These are phyloP conservation scores for Cromileptes altivelis DNA, from an alignment of 2,113 vertebrate species.

Conservation along the genomic window DNA sequence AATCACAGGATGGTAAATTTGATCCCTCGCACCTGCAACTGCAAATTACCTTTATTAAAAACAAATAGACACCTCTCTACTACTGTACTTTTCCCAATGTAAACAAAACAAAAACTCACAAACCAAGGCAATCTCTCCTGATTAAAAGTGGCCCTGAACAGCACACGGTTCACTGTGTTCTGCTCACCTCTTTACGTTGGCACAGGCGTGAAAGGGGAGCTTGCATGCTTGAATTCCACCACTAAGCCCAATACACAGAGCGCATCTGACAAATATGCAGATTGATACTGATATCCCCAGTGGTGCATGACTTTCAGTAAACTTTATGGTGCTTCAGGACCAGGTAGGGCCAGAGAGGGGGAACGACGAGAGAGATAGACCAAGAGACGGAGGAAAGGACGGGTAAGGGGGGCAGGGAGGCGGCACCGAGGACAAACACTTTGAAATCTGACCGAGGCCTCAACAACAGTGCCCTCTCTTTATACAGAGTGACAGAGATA, in stretches of 20 bases:
- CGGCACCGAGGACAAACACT: conserved; percentile 54
- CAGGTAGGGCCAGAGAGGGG: conserved; percentile 50
- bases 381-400: conserved; percentile 19
- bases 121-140: not conserved
- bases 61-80: not conserved
- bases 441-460: conserved; percentile 75
- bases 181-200: conserved; percentile 37
- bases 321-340: conserved; percentile 48
- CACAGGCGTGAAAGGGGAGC: conserved; percentile 57
- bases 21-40: not conserved
- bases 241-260: conserved; percentile 52
- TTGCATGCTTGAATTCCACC: conserved; percentile 49
- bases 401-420: conserved; percentile 30
- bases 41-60: not conserved
- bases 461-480: conserved; percentile 77
- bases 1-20: not conserved
- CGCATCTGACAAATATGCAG: conserved; percentile 64
- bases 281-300: conserved; percentile 68
- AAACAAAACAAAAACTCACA: not conserved
- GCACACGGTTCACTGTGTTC: conserved; percentile 2
- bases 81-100: not conserved
- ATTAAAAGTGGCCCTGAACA: not conserved
- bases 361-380: conserved; percentile 34
- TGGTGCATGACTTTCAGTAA: conserved; percentile 61
- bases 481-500: conserved; percentile 69